Evolutionary conservation across 2,113 vertebrate genomes (phyloP), one percentile per base, ranked within the genome.

Genomic region (Bos indicus): DNA sequence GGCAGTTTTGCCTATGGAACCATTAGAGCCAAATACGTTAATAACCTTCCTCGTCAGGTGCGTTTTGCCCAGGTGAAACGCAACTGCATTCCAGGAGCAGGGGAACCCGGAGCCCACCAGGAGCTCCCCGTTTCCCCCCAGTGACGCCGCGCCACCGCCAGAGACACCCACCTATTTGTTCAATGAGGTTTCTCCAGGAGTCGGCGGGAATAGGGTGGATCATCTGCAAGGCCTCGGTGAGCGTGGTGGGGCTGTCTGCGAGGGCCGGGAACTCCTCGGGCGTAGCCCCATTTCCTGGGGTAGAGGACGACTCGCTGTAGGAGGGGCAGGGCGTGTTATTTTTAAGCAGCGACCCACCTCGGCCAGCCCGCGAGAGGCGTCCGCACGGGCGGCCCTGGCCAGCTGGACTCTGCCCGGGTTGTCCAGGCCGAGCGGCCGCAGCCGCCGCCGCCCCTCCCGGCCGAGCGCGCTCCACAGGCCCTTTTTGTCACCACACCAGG

Each of bases 121-220:
- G 15, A 40, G 36, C 57, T 12, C 54, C n/a, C 17, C 59, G 1
- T 15, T 33, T 62, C 59, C 36, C 51, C 46, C 28, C 33, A 26
- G n/a, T 0, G 67, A 57, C 28, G n/a, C 80, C 5, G 17, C 3
- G n/a, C 16, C 1, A 26, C 64, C 2, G 15, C 60, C 23, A 0
- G 2, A 25, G 36, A 16, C 84, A 97, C 98, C 97, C 98, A 99
- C 99, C 99, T 98, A 99, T 99, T n/a, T 99, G 98, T 30, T 99
- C 99, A 77, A 99, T 99, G 91, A 99, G 98, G 95, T 98, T 99
- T 95, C 98, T 98, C 99, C 99, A 99, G 54, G 99, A 99, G 93
- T 99, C 99, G 7, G 98, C 98, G 46, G 99, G 98, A 87, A 99
- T 98, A n/a, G 99, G 99, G 46, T 98, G 99, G 21, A 99, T 98